These are phyloP conservation scores for Antrozous pallidus DNA, from an alignment of 2,797 vertebrate species.

Conservation along the genomic window DNA sequence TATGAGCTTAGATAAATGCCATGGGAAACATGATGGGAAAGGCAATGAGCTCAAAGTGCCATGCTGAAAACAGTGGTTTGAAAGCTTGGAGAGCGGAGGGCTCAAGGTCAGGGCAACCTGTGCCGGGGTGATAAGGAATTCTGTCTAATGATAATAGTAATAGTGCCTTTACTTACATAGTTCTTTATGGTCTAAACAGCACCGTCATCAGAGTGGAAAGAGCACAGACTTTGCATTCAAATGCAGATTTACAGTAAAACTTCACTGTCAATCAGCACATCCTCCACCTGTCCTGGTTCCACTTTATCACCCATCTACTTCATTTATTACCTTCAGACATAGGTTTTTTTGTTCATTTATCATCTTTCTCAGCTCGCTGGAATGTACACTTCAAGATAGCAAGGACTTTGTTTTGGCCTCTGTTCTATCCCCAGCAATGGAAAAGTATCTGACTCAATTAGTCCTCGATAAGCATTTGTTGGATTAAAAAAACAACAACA, in stretches of 20 bases:
- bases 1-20: neutral
- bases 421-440: neutral
- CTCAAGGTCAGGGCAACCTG: neutral
- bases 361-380: neutral
- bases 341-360: neutral
- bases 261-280: neutral
- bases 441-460: neutral
- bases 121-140: neutral
- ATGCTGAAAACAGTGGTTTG: neutral
- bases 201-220: neutral
- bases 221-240: neutral
- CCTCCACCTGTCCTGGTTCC: neutral
- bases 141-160: neutral
- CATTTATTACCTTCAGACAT: neutral
- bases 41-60: neutral
- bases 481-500: neutral
- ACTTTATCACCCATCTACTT: neutral
- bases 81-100: neutral
- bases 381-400: neutral
- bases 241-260: no score
- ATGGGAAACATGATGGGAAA: neutral
- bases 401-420: neutral
- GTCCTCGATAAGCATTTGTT: neutral
- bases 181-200: neutral
- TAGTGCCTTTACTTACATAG: neutral